phyloP scores from a whole-genome alignment of 2,797 vertebrate genomes.

The Gorsachius magnificus region DNA sequence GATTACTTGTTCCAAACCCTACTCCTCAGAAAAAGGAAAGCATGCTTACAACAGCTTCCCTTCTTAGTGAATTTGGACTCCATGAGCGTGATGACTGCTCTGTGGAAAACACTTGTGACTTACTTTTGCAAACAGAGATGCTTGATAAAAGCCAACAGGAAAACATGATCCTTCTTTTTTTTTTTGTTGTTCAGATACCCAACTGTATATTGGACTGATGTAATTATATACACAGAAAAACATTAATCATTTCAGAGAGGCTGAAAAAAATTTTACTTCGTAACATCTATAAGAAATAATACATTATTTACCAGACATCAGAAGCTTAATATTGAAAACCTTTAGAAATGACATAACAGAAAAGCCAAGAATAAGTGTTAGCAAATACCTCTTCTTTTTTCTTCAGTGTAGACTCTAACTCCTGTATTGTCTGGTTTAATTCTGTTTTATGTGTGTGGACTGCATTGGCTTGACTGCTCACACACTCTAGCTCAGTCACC shows the following conservation, averaged over 20 bases:
- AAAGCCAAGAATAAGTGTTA: neutral
- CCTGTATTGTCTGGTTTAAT: conserved; percentile 97
- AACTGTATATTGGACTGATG: neutral
- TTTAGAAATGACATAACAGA: neutral
- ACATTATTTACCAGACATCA: neutral
- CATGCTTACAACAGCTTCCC: neutral
- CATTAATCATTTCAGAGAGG: neutral
- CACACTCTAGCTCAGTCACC: conserved; percentile 97
- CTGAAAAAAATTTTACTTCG: neutral
- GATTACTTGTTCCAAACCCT: neutral
- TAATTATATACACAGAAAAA: neutral
- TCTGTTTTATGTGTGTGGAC: conserved; percentile 97
- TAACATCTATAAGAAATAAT: neutral
- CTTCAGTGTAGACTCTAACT: conserved; percentile 89
- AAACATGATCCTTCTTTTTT: neutral
- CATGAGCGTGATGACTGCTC: neutral
- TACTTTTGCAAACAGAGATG: neutral
- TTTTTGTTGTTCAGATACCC: neutral
- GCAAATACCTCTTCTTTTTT: conserved; percentile 91
- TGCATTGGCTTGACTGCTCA: conserved; percentile 93
- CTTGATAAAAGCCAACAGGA: neutral
- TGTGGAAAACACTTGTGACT: neutral
- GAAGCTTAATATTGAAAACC: neutral
- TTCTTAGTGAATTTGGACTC: neutral
- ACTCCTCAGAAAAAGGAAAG: neutral